Base-by-base conservation (phyloP, 1,140 invertebrate genomes). In the Galleria mellonella region DNA sequence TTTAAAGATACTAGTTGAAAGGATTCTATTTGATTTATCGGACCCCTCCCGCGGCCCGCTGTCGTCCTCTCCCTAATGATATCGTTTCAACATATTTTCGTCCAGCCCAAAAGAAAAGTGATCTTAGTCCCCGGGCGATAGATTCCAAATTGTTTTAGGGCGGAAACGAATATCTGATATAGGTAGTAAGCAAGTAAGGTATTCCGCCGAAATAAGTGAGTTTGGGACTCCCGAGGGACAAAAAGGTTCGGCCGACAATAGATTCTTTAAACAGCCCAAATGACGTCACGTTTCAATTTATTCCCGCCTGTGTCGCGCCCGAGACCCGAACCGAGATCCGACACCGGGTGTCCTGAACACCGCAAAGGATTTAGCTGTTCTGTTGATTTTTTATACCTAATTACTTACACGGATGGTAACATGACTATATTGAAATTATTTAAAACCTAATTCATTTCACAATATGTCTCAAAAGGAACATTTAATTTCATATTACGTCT, bases 121-220 rank as follows among this genome's bases (percentile, higher is more conserved):
- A 38, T 17, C 36, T 27, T 38, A 38, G 10, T 1, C 23, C 23
- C 5, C 9, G 9, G 9, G 9, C 0, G 17, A 2, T 4, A 23
- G 36, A 38, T 11, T 38, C 9, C 17, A 38, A 38, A n/a, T 38
- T 23, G 3, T 9, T 38, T 23, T 6, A 23, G 17, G 6, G 6
- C 17, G 17, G 17, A 23, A 23, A 23, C 17, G 17, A 23, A 23
- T 23, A 23, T 12, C 32, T 10, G 31, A 6, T 43, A 44, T 37
- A n/a, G n/a, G n/a, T n/a, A 33, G 43, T 37, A 44, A 44, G 43
- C 33, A 33, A 44, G 43, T 44, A 44, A 23, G 43, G 33, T 28
- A 44, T 40, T 32, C 33, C 9, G 33, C 46, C 32, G 11, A 46
- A 54, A 49, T 49, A 49, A 45, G 42, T 45, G 45, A 48, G 42